Evolutionary conservation across 2,888 invertebrate genomes (phyloP).

Genomic region (Fragum sueziense): DNA sequence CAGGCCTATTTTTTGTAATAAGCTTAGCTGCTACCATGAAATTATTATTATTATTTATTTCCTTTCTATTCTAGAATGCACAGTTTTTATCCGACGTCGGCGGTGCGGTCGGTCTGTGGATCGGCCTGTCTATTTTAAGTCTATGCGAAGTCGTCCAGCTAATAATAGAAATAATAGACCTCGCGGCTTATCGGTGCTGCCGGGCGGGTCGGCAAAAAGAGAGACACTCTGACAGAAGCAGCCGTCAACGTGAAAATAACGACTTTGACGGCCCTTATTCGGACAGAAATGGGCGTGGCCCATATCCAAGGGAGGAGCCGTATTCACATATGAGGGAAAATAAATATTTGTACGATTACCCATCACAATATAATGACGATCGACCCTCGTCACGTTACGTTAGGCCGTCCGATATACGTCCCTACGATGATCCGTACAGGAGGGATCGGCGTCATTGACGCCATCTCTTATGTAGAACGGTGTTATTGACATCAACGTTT

Average conservation of each 20-base stretch:
- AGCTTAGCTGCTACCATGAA: too few species aligned
- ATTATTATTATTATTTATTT: too few species aligned
- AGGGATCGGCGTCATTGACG: neutral
- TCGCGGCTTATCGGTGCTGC: neutral
- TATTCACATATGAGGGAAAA: neutral
- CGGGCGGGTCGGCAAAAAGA: neutral
- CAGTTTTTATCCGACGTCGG: constrained; percentile 68
- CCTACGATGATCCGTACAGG: neutral
- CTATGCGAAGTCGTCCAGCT: constrained; percentile 66
- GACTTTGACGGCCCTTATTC: neutral
- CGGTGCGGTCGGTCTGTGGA: constrained; percentile 68
- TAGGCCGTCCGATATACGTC: neutral
- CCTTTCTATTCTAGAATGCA: constrained; percentile 45
- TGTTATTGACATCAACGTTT: too few species aligned
- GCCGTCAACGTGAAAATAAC: neutral
- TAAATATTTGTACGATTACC: constrained; percentile 1
- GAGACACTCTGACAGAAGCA: neutral
- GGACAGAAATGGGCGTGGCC: neutral
- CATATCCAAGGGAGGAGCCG: neutral
- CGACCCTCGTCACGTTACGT: neutral
- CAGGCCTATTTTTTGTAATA: too few species aligned
- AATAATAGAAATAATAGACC: constrained; percentile 54
- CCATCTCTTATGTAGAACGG: neutral
- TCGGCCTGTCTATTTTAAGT: constrained; percentile 66
- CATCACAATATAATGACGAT: neutral